Percentiles rank a stretch among this genome's conserved stretches.
Conservation (phyloP, 2,797 vertebrate species). For the Remorina albescens region DNA sequence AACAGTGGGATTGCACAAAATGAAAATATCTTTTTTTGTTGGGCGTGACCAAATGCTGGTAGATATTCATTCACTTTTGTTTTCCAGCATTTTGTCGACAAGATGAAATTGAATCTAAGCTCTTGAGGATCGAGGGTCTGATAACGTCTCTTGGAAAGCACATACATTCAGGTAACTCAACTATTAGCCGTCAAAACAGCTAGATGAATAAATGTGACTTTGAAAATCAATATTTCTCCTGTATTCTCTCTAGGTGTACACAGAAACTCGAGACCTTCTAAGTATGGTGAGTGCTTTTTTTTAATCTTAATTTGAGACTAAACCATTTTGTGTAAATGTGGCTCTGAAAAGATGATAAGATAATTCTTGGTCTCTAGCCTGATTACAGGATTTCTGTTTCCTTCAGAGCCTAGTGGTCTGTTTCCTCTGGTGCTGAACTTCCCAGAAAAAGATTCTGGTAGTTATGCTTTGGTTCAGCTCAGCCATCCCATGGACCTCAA, state of each 20-base stretch:
- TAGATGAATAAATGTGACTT: not conserved
- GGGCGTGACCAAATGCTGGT: not conserved
- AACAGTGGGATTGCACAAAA: conserved; percentile 12
- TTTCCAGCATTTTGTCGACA: conserved; percentile 85
- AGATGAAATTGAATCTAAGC: conserved; percentile 83
- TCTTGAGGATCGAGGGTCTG: conserved; percentile 87
- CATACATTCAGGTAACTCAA: conserved; percentile 69
- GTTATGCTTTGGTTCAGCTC: conserved; percentile 80
- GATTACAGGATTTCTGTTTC: conserved; percentile 15
- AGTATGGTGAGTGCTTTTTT: conserved; percentile 63
- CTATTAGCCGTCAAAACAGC: not conserved
- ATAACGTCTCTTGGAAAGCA: conserved; percentile 86
- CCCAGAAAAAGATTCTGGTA: conserved; percentile 72
- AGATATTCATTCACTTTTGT: not conserved
- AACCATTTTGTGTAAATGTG: not conserved
- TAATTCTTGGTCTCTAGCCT: conserved; percentile 4
- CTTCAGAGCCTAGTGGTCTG: conserved; percentile 65
- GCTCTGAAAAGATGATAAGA: not conserved
- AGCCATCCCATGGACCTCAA: conserved; percentile 73
- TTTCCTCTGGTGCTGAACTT: conserved; percentile 88
- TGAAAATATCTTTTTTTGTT: too few relatives aligned
- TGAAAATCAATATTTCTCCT: not conserved
- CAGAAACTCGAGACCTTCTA: conserved; percentile 30
- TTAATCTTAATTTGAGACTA: not conserved
- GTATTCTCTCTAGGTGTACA: conserved; percentile 54